These are phyloP conservation scores for Holothuria scabra DNA, from an alignment of 53 echinoderm and acorn worm genomes.

Conservation along the genomic window DNA sequence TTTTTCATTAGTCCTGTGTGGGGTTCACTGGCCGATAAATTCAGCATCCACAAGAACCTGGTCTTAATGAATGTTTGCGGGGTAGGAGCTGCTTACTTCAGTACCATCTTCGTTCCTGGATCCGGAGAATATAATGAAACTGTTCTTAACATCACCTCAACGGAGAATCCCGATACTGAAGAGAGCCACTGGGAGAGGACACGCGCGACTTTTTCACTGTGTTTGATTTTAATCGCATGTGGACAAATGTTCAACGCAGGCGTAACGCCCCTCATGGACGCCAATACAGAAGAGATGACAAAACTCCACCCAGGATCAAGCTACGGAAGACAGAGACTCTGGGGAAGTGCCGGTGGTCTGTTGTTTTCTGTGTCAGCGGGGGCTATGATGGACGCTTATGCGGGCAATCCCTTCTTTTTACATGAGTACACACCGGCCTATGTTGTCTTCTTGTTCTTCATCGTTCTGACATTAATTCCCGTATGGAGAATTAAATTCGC, in stretches of 20 bases:
- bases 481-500: constrained; percentile 60
- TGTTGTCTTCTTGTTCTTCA: constrained; percentile 55
- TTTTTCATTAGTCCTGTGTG: constrained; percentile 84
- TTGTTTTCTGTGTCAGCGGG: constrained; percentile 69
- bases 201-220: constrained; percentile 40
- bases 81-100: constrained; percentile 68
- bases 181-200: constrained; percentile 23
- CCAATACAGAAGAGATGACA: constrained; percentile 48
- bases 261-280: constrained; percentile 52
- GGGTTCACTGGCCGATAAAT: constrained; percentile 88
- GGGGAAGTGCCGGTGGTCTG: constrained; percentile 73
- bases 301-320: constrained; percentile 30
- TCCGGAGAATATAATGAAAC: constrained; percentile 31
- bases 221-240: constrained; percentile 23
- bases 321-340: constrained; percentile 73
- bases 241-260: constrained; percentile 43
- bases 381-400: constrained; percentile 64
- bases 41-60: constrained; percentile 81
- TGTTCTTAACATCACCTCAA: background rate
- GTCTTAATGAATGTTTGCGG: constrained; percentile 73
- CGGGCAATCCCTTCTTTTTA: constrained; percentile 14
- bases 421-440: constrained; percentile 61
- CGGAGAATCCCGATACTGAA: background rate
- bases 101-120: constrained; percentile 76
- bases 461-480: constrained; percentile 48